These are phyloP conservation scores for Etheostoma perlongum DNA, from an alignment of 2,797 vertebrate genomes.

Conservation along the genomic window DNA sequence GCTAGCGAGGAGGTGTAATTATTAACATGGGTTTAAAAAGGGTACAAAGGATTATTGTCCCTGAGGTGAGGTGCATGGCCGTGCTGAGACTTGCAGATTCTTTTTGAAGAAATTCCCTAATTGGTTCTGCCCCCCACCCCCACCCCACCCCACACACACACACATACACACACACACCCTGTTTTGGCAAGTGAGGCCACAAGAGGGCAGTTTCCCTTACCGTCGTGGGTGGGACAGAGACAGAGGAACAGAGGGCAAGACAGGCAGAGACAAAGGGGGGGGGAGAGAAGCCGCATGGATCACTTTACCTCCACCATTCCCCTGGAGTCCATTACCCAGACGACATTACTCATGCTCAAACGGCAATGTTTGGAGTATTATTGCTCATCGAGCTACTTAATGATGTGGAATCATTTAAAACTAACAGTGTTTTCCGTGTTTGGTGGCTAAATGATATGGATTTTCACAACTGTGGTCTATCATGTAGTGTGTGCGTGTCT, in stretches of 20 bases:
- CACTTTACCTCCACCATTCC: conserved; percentile 62
- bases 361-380: conserved; percentile 69
- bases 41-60: conserved; percentile 61
- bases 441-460: conserved; percentile 68
- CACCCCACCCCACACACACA: too few species aligned
- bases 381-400: conserved; percentile 72
- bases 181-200: conserved; percentile 72
- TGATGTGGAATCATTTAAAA: conserved; percentile 80
- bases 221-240: conserved; percentile 46
- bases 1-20: conserved; percentile 32
- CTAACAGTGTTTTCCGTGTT: conserved; percentile 69
- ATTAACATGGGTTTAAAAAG: conserved; percentile 50
- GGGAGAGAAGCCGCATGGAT: conserved; percentile 47
- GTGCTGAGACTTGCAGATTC: conserved; percentile 55
- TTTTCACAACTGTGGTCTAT: conserved; percentile 59
- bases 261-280: conserved; percentile 35
- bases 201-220: conserved; percentile 82
- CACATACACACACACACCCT: background rate
- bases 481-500: conserved; percentile 21
- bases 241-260: conserved; percentile 38
- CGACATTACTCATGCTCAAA: conserved; percentile 69
- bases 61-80: conserved; percentile 53
- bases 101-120: conserved; percentile 51
- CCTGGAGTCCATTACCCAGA: conserved; percentile 65
- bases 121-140: conserved; percentile 19